Evolutionary conservation across 2,113 vertebrate species (phyloP).

Genomic region (Ellobius talpinus): DNA sequence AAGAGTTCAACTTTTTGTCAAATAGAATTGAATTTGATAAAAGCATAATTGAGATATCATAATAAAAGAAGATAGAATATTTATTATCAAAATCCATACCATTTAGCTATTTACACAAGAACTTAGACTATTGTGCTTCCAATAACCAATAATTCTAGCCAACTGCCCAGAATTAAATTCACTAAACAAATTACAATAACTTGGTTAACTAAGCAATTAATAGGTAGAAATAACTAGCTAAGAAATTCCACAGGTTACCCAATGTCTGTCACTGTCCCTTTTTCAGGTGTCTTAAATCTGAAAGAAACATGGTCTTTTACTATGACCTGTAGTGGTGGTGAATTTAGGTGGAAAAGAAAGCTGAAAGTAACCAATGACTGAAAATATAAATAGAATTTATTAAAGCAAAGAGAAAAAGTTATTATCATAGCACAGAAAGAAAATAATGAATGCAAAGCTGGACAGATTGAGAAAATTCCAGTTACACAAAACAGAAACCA

Average conservation of each 20-base stretch:
- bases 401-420: background rate
- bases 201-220: background rate
- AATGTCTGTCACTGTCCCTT: background rate
- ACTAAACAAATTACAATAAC: background rate
- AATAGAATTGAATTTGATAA: slow-evolving; percentile 20
- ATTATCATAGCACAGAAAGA: background rate
- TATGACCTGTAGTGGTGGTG: background rate
- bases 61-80: slow-evolving; percentile 22
- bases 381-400: background rate
- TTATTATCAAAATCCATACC: background rate
- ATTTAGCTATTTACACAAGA: background rate
- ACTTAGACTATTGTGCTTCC: background rate
- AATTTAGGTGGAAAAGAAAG: background rate
- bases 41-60: background rate
- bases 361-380: background rate
- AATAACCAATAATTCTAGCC: background rate
- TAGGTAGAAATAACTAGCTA: background rate
- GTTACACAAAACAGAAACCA: slow-evolving; percentile 32
- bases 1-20: background rate
- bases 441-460: slow-evolving; percentile 24
- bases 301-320: background rate
- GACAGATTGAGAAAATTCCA: background rate
- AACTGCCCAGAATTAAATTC: background rate
- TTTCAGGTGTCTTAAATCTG: background rate
- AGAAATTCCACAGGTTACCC: background rate